phyloP scores from a whole-genome alignment of 2,888 invertebrate species.

The Lampropteryx suffumata region DNA sequence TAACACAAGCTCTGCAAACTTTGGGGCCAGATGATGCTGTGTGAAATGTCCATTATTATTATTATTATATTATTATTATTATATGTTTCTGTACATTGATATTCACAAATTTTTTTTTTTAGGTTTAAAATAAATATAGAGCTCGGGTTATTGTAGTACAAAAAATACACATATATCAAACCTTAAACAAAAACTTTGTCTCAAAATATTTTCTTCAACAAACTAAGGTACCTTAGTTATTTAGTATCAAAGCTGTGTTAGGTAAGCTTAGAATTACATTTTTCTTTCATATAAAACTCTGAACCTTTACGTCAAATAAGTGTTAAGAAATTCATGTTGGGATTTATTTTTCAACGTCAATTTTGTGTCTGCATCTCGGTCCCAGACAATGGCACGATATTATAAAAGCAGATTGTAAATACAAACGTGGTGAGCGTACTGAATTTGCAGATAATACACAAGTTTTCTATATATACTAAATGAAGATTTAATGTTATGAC shows the following conservation, averaged over 20 bases:
- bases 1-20: too few relatives aligned
- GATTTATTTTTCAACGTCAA: constrained; percentile 20
- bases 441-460: constrained; percentile 8
- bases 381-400: constrained; percentile 22
- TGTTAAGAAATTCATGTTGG: constrained; percentile 16
- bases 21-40: too few relatives aligned
- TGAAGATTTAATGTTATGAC: constrained; percentile 6
- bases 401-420: constrained; percentile 23
- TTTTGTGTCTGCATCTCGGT: constrained; percentile 15
- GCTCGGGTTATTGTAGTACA: too few relatives aligned
- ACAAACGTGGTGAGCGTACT: constrained; percentile 20
- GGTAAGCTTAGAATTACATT: constrained; percentile 5
- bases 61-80: too few relatives aligned
- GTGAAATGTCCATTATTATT: too few relatives aligned
- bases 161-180: too few relatives aligned
- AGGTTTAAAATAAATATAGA: too few relatives aligned
- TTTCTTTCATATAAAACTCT: constrained; percentile 11
- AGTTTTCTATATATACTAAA: constrained; percentile 13
- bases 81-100: too few relatives aligned
- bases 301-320: constrained; percentile 10
- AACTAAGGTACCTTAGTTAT: constrained; percentile 1
- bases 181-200: too few relatives aligned
- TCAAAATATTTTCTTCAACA: neutral
- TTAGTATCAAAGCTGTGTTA: neutral
- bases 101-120: too few relatives aligned